Evolutionary conservation across 2,113 vertebrate species (phyloP).

Genomic region (Mystacornis crossleyi): DNA sequence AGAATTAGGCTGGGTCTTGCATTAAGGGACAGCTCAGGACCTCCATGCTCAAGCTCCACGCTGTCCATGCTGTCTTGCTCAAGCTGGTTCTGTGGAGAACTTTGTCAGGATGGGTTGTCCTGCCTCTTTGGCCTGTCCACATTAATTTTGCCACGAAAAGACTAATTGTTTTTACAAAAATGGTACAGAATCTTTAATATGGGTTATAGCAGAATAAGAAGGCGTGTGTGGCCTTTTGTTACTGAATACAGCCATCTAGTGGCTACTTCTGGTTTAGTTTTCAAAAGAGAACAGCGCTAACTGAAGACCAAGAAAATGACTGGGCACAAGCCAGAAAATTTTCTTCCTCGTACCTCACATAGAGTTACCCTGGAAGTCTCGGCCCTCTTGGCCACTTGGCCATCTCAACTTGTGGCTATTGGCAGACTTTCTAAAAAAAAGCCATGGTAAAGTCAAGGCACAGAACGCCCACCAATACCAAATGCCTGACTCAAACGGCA

Average conservation of each 20-base stretch:
- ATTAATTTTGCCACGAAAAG: neutral
- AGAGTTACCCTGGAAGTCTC: neutral
- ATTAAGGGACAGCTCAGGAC: neutral
- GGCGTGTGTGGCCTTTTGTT: neutral
- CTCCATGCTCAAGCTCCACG: neutral
- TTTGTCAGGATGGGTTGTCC: neutral
- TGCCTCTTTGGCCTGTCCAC: neutral
- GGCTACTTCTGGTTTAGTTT: neutral
- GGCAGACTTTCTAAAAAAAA: neutral
- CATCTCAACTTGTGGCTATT: neutral
- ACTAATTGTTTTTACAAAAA: neutral
- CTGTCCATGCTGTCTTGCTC: neutral
- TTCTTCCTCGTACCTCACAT: neutral
- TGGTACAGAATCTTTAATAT: rapidly evolving
- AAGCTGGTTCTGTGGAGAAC: neutral
- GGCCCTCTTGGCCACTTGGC: neutral
- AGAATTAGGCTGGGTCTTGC: neutral
- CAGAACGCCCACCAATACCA: neutral
- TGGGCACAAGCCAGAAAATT: neutral
- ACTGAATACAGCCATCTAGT: constrained; percentile 65
- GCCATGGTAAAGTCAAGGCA: neutral
- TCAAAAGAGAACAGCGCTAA: neutral
- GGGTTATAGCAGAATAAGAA: rapidly evolving
- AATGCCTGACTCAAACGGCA: neutral
- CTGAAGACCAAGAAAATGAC: neutral